Base-by-base conservation (phyloP, 2,113 vertebrate species). In the Cyphomyrus plagiostoma region DNA sequence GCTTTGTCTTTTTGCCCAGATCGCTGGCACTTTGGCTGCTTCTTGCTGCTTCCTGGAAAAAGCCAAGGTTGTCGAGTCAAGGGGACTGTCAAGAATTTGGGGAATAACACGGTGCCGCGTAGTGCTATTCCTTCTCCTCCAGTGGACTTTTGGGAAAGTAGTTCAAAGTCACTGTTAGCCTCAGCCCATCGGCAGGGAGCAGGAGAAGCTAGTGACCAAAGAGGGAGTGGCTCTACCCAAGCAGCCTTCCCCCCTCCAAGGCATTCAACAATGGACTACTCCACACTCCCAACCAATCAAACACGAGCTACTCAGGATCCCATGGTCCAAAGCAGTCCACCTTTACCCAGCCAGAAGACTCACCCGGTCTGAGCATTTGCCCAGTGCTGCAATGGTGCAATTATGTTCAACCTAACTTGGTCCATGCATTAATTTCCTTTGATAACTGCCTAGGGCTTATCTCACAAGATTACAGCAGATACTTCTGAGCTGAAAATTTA, bases 141-240 rank as follows among this genome's bases (percentile, higher is more conserved):
- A 62, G 58, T 26, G 58, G 23, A n/a, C 58, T 62, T 62, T 62
- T 62, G 23, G 58, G 23, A 62, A n/a, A 62, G 58, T 62, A 62
- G n/a, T 9, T 62, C 58, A 62, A 62, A 56, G 52, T 56, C 17
- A 56, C 52, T 56, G 52, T 21, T 26, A 97, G 91, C 97, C 98
- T 89, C 92, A 99, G 93, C 93, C 98, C 92, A 96, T 99, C 92
- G 98, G 97, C 0, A 98, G 99, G 88, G 98, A 99, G 0, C 98
- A 99, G 95, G 98, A 97, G 94, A 99, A 98, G 91, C 95, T 99
- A 42, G 93, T 99, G 86, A 94, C 93, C 1, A 99, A 99, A 92
- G 98, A 99, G 88, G 98, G 98, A 7, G 92, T 99, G 91, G 94
- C 92, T 56, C 52, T 56, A 4, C 19, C 52, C 52, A 56, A 56